Evolutionary conservation across 2,888 invertebrate species (phyloP), one percentile per base, ranked within the genome.

Genomic region (Campopleginae sp.): DNA sequence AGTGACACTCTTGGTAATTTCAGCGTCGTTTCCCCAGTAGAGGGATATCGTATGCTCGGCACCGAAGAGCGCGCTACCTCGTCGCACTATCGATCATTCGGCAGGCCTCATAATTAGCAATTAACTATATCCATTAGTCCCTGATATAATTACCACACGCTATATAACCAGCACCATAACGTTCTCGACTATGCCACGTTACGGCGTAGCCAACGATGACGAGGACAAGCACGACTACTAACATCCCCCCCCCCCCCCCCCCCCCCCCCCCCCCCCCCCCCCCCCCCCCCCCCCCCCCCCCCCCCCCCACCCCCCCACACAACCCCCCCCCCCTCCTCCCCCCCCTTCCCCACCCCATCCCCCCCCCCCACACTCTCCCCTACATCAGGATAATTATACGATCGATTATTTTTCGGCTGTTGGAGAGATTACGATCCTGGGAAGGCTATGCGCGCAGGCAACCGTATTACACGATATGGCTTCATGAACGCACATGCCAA

Each of bases 91-190:
- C 93, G 93, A 93, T 93, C 93, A 93, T 93, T 93, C 91, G 92
- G 92, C 92, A 92, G 92, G 93, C 92, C 92, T 93, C 93, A 93
- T 93, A 93, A 93, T 93, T 93, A 93, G 93, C 93, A 93, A 93
- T 93, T 93, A 93, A 93, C 93, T 93, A 93, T 93, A 93, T 93
- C 93, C 93, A 93, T 93, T 93, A 93, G 93, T 92, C 91, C 90
- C 91, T 93, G 93, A 93, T 93, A 93, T 93, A 93, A 93, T 93
- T 93, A 93, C 91, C 92, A 92, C 91, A 91, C 93, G 92, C 91
- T 92, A 90, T 90, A 91, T 86, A 80, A 80, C 80, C 63, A 54
- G 66, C 33, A 70, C 74, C 66, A 68, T 80, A 75, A 74, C 75
- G 80, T 66, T 68, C 74, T 46, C 68, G 46, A 68, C 74, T 75